Evolutionary conservation across 2,888 invertebrate species (phyloP).

Genomic region (Galerucella pusilla): DNA sequence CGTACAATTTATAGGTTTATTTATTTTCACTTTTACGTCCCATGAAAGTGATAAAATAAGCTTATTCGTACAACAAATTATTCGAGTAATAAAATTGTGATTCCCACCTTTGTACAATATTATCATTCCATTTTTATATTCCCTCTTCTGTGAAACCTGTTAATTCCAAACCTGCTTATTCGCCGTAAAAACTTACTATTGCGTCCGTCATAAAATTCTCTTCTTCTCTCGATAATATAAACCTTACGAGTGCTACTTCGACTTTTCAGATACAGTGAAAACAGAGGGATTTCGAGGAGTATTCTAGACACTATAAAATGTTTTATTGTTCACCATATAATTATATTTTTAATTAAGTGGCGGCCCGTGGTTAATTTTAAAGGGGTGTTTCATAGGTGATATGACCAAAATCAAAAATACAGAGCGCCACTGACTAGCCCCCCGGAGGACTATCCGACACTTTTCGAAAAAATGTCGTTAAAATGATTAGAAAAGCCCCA

Average conservation of each 20-base stretch:
- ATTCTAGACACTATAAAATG: not conserved
- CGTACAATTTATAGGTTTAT: not conserved
- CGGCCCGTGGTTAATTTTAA: no score
- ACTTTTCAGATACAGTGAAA: constrained; percentile 18
- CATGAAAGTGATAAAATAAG: constrained; percentile 7
- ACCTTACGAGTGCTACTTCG: constrained; percentile 27
- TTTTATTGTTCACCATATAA: not conserved
- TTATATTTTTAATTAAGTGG: no score
- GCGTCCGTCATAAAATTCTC: constrained; percentile 23
- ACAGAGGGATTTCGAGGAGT: not conserved
- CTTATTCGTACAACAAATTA: not conserved
- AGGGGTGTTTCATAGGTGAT: no score
- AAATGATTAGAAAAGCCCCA: no score
- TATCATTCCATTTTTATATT: constrained; percentile 11
- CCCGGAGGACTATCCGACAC: no score
- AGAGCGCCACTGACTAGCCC: no score
- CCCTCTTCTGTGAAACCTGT: constrained; percentile 8
- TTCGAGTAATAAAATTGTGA: constrained; percentile 1
- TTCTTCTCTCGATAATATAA: constrained; percentile 35
- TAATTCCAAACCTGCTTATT: constrained; percentile 12
- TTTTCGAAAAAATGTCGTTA: no score
- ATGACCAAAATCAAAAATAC: no score
- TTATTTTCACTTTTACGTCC: not conserved
- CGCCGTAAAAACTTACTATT: constrained; percentile 21
- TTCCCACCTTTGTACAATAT: constrained; percentile 11